Base-by-base conservation (phyloP, 2,888 invertebrate species). In the Pseudeuparius sepicola region DNA sequence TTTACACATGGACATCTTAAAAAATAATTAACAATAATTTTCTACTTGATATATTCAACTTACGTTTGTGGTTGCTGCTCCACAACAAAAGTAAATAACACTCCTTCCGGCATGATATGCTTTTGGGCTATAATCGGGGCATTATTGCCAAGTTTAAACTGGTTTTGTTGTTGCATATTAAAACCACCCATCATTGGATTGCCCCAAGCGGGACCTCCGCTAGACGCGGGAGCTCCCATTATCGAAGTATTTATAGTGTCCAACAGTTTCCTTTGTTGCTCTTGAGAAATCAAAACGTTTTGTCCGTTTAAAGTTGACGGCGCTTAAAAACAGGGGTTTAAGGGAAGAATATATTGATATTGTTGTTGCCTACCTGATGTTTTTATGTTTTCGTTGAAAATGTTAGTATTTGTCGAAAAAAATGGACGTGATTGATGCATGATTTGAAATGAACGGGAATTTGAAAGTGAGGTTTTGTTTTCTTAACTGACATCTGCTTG, bases 261-360 rank as follows among this genome's bases (percentile, higher is more conserved):
- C 31, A 29, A 46, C 11, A 52, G 31, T 36, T 45, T 50, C 31
- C 49, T 43, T 33, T 53, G 47, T 34, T 51, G 50, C 34, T 46
- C 51, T 45, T 52, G 50, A 1, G 50, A 51, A 23, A 50, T 36
- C 13, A 51, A 34, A n/a, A 52, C 45, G 31, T 49, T 46, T 37
- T 49, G 49, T 4, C 47, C 47, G 12, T 47, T 46, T 15, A 49
- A 33, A 23, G 39, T 46, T 9, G 45, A 40, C 11, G 52, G 53
- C 16, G 42, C 53, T 51, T 33, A 24, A 42, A 40, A 20, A 31
- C 27, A n/a, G n/a, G n/a, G n/a, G n/a, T n/a, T n/a, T n/a, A n/a
- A n/a, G n/a, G n/a, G 10, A 20, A 12, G 9, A 14, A 2, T 23
- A 4, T n/a, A 14, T 6, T 12, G n/a, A 3, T 18, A 12, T 25